Percentiles rank a stretch among this genome's conserved stretches.
Evolutionary conservation across 2,113 vertebrate species (phyloP).

Genomic region (Crotalus horridus): DNA sequence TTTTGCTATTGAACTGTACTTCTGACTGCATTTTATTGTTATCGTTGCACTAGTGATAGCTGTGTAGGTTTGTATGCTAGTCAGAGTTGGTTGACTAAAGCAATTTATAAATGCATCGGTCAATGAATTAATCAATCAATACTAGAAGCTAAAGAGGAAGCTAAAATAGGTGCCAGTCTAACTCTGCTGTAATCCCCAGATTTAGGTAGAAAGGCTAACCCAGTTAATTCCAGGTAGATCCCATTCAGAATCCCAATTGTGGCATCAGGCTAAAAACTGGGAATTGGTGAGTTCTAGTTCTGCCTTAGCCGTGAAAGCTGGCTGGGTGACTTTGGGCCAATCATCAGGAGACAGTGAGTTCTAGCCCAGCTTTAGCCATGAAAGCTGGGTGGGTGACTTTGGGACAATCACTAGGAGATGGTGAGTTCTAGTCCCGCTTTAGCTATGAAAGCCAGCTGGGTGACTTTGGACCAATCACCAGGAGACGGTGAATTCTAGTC

Average conservation of each 20-base stretch:
- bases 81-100: neutral
- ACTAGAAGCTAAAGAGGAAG: neutral
- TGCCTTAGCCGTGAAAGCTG: accelerated
- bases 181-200: neutral
- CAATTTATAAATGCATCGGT: neutral
- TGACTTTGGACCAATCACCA: too few species aligned
- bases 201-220: neutral
- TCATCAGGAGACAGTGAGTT: neutral
- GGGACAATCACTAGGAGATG: too few species aligned
- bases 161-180: neutral
- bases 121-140: neutral
- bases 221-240: neutral
- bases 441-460: too few species aligned
- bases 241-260: neutral
- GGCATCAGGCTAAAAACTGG: neutral
- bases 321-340: neutral
- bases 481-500: too few species aligned
- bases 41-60: neutral
- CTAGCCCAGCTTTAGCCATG: accelerated
- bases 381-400: neutral
- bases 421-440: too few species aligned
- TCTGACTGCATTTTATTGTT: neutral
- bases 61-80: neutral
- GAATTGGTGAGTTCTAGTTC: neutral
- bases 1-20: neutral